phyloP scores from a whole-genome alignment of 2,113 vertebrate genomes.

The Phalacrocorax aristotelis region DNA sequence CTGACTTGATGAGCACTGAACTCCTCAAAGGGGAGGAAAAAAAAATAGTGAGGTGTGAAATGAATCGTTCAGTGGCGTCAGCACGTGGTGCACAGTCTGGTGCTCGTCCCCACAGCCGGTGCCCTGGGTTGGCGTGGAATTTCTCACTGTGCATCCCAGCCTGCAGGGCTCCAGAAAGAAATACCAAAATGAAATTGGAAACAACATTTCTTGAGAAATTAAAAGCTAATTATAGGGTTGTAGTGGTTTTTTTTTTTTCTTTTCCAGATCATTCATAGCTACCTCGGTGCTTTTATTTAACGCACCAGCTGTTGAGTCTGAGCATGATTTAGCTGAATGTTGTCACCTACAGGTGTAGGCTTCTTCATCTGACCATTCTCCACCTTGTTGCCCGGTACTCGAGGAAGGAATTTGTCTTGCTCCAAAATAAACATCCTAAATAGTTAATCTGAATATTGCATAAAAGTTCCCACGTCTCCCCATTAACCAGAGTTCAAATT shows the following conservation, averaged over 20 bases:
- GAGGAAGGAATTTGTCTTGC: background rate
- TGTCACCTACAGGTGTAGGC: background rate
- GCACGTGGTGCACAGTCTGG: fast-evolving
- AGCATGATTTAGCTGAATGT: background rate
- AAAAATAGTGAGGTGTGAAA: background rate
- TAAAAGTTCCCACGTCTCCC: background rate
- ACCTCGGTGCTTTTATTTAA: background rate
- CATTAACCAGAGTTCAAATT: background rate
- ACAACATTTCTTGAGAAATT: background rate
- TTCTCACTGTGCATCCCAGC: background rate
- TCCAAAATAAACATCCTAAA: background rate
- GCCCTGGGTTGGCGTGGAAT: too few species aligned
- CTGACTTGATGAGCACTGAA: background rate
- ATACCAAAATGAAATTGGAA: background rate
- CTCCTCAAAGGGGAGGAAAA: background rate
- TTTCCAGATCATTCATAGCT: background rate
- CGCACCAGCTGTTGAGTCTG: background rate
- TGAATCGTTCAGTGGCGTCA: background rate
- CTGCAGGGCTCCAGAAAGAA: background rate
- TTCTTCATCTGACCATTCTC: background rate
- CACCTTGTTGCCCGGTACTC: too few species aligned
- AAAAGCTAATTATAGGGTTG: background rate
- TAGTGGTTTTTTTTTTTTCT: background rate
- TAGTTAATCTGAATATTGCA: background rate
- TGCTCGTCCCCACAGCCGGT: background rate